Evolutionary conservation across 2,888 invertebrate species (phyloP).

Genomic region (Scaptomyza tumidula): DNA sequence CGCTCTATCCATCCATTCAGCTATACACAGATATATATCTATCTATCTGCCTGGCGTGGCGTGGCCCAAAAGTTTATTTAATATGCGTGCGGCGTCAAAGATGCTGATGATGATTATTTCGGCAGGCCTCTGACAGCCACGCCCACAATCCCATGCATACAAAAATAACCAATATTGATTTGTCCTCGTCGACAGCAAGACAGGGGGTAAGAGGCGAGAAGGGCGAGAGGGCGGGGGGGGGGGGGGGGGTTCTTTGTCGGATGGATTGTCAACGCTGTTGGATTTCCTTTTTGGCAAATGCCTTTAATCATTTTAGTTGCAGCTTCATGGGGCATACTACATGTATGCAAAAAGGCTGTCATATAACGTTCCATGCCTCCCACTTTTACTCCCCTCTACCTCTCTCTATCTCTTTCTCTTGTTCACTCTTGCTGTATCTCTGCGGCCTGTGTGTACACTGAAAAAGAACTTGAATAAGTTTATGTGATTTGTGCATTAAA

Average conservation of each 20-base stretch:
- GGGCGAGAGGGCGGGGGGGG: no score
- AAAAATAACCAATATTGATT: slow-evolving; percentile 79
- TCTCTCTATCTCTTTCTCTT: no score
- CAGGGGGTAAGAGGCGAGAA: neutral
- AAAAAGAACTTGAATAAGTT: slow-evolving; percentile 4
- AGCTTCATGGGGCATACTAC: slow-evolving; percentile 39
- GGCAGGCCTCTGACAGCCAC: slow-evolving; percentile 53
- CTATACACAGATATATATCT: neutral
- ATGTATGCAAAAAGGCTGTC: slow-evolving; percentile 57
- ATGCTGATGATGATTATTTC: slow-evolving; percentile 74
- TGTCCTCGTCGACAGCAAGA: slow-evolving; percentile 45
- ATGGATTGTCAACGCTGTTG: slow-evolving; percentile 44
- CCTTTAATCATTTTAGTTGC: slow-evolving; percentile 61
- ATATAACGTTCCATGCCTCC: neutral
- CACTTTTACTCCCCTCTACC: neutral
- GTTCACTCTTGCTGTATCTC: no score
- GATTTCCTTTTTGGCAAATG: slow-evolving; percentile 51
- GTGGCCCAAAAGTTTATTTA: slow-evolving; percentile 71
- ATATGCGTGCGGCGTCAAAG: slow-evolving; percentile 78
- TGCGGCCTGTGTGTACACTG: slow-evolving; percentile 20
- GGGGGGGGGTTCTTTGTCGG: neutral
- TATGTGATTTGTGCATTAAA: slow-evolving; percentile 8
- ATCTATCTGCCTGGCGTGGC: slow-evolving; percentile 7
- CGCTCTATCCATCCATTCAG: slow-evolving; percentile 13
- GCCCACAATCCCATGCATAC: slow-evolving; percentile 75